These are phyloP conservation scores for Diaprepes abbreviatus DNA, from an alignment of 2,888 invertebrate genomes.

Conservation along the genomic window DNA sequence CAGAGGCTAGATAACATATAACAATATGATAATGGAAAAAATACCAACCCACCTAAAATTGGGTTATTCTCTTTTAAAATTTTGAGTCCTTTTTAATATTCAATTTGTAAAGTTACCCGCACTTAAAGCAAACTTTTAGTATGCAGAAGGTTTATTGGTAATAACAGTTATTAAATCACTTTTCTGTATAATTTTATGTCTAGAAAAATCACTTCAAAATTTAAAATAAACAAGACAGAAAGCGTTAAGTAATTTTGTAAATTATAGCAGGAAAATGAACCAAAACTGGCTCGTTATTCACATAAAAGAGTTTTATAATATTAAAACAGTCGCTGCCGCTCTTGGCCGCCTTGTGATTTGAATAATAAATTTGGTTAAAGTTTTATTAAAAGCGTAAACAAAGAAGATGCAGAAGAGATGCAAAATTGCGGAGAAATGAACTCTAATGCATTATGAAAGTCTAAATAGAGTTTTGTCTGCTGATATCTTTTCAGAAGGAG, in stretches of 20 bases:
- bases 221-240: background rate
- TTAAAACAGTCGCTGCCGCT: constrained; percentile 11
- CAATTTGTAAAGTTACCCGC: no score
- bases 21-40: no score
- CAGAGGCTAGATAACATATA: no score
- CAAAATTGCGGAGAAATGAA: constrained; percentile 11
- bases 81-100: no score
- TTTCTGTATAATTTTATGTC: no score
- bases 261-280: constrained; percentile 3
- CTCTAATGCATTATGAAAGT: background rate
- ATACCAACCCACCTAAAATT: no score
- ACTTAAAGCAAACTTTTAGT: no score
- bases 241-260: constrained; percentile 8
- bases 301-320: constrained; percentile 19
- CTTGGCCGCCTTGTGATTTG: constrained; percentile 8
- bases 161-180: no score
- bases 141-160: no score
- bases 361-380: constrained; percentile 15
- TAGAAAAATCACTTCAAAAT: background rate
- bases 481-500: background rate
- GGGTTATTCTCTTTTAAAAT: no score
- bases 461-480: background rate
- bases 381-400: constrained; percentile 20
- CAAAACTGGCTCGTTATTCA: constrained; percentile 9
- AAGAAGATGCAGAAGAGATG: constrained; percentile 12